Conservation (phyloP, 2,888 invertebrate species). For the Vandiemenella viatica region DNA sequence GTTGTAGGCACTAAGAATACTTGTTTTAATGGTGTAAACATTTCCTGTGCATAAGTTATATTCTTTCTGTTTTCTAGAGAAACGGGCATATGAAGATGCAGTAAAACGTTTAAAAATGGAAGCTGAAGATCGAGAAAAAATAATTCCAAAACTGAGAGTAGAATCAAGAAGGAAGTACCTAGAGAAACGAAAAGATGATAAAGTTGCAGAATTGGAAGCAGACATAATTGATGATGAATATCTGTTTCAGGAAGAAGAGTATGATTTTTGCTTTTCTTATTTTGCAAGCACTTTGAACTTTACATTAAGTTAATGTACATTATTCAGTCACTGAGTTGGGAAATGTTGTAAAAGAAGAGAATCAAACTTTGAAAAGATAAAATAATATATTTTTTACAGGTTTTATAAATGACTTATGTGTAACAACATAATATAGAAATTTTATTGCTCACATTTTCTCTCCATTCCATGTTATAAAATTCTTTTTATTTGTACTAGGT, state of each 20-base stretch:
- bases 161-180: conserved; percentile 89
- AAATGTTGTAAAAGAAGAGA: too few relatives aligned
- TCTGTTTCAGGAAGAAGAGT: conserved; percentile 78
- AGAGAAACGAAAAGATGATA: conserved; percentile 90
- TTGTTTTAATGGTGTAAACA: not conserved
- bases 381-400: too few relatives aligned
- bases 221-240: conserved; percentile 94
- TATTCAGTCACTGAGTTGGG: too few relatives aligned
- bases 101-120: conserved; percentile 80
- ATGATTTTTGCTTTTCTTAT: conserved; percentile 28
- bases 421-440: too few relatives aligned
- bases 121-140: conserved; percentile 67
- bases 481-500: conserved; percentile 43
- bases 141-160: conserved; percentile 74
- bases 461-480: too few relatives aligned
- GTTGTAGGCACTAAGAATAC: not conserved
- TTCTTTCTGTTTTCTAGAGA: conserved; percentile 36
- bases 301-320: not conserved
- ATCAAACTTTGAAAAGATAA: too few relatives aligned
- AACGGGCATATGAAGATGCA: conserved; percentile 69
- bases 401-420: too few relatives aligned
- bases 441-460: too few relatives aligned
- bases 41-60: not conserved
- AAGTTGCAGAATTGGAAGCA: conserved; percentile 85
- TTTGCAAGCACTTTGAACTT: not conserved